Evolutionary conservation across 2,888 invertebrate genomes (phyloP), one percentile per base, ranked within the genome.

Genomic region (Drosophila stalkeri): DNA sequence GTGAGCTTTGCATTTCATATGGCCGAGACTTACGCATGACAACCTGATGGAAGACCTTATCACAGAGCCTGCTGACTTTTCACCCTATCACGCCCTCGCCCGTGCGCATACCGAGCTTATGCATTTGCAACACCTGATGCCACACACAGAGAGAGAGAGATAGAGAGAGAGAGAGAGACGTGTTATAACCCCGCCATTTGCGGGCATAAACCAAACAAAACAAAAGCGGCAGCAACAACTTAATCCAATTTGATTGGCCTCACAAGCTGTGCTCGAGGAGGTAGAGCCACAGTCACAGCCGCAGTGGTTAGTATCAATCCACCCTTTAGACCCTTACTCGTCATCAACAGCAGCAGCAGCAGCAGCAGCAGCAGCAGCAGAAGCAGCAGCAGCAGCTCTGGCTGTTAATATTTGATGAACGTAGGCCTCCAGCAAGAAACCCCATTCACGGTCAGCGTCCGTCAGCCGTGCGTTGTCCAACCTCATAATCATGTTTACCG

Each of bases 191-290:
- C 31, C 44, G 62, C 55, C 14, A 72, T 49, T 72, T 73, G 43
- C 20, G 41, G 64, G 51, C 51, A 41, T 59, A 60, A 43, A 57
- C 64, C 46, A 69, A 72, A 66, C 59, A 72, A 77, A 74, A 64
- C 67, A 72, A 72, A 81, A 67, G 73, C 72, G 67, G 59, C 63
- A 80, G 66, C 80, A 85, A 87, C 82, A 85, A 87, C 85, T 85
- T 87, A 85, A 85, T 85, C 85, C 85, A 85, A 85, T 85, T 85
- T 85, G 82, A 86, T 81, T 81, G 86, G 75, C 67, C 75, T 68
- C 67, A 55, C 66, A 57, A 59, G 78, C 71, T 59, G 70, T 55
- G 70, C 33, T 46, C 52, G 49, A 55, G 54, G 33, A 39, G 55
- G 35, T 41, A 27, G 27, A 18, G 55, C 37, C 35, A 31, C 18